phyloP scores from a whole-genome alignment of 2,888 invertebrate species.

The Drosophila meridiana region DNA sequence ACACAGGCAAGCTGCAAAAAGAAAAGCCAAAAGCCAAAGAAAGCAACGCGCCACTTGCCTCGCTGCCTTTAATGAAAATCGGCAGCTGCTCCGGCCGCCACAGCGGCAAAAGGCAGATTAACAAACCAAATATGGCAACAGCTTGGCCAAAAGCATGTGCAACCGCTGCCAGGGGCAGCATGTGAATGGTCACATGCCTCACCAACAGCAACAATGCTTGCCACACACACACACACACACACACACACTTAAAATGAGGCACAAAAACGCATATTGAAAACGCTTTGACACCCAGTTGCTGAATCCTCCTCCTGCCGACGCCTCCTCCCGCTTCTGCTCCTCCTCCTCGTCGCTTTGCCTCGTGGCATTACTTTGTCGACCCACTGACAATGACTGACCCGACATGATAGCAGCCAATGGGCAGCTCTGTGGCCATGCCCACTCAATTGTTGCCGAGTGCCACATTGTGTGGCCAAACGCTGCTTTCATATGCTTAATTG shows the following conservation, averaged over 20 bases:
- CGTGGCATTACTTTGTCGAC: slow-evolving; percentile 9
- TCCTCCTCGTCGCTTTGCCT: neutral
- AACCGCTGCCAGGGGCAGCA: slow-evolving; percentile 2
- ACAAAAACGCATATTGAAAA: slow-evolving; percentile 46
- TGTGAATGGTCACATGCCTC: slow-evolving; percentile 2
- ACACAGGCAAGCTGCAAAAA: slow-evolving; percentile 13
- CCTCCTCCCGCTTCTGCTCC: too few relatives aligned
- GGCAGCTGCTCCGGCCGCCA: slow-evolving; percentile 36
- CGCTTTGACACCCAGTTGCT: slow-evolving; percentile 39
- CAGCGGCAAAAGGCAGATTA: slow-evolving; percentile 37
- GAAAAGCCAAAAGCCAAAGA: slow-evolving; percentile 4
- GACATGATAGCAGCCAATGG: slow-evolving; percentile 34
- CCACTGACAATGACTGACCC: slow-evolving; percentile 23
- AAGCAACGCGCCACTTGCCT: neutral
- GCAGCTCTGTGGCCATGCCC: slow-evolving; percentile 21
- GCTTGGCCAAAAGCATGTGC: slow-evolving; percentile 24
- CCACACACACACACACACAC: slow-evolving; percentile 15
- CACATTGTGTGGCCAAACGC: slow-evolving; percentile 37
- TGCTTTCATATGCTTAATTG: slow-evolving; percentile 60
- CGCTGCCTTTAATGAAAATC: slow-evolving; percentile 51
- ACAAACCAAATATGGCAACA: slow-evolving; percentile 33
- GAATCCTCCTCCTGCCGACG: slow-evolving; percentile 14
- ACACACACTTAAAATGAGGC: slow-evolving; percentile 14
- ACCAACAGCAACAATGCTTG: slow-evolving; percentile 28
- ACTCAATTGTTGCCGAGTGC: slow-evolving; percentile 36